A percentile compares a stretch with the other conserved stretches of the same genome.
Conservation (phyloP, 2,797 vertebrate species). For the Steatocranus sp. region DNA sequence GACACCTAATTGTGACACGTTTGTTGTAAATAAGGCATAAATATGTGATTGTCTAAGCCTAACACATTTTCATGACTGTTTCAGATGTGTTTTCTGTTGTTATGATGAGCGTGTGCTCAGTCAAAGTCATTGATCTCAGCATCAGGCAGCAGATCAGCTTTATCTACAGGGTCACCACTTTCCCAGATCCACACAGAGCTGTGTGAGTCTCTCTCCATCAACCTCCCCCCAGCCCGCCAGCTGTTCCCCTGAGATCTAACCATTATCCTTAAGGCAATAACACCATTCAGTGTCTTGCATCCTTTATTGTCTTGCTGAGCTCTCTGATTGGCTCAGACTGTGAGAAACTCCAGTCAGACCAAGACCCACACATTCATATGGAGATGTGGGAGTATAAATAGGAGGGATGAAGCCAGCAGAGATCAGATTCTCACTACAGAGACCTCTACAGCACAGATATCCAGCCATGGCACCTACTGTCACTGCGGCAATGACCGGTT, state of each 20-base stretch:
- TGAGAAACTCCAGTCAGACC: constrained; percentile 69
- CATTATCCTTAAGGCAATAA: constrained; percentile 54
- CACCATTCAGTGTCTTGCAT: constrained; percentile 45
- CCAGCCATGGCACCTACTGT: constrained; percentile 75
- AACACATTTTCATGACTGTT: not conserved
- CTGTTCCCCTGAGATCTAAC: constrained; percentile 55
- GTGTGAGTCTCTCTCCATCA: not conserved
- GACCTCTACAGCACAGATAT: constrained; percentile 62
- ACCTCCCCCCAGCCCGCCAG: constrained; percentile 33
- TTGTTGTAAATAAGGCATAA: not conserved
- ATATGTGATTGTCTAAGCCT: not conserved
- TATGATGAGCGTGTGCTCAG: constrained; percentile 25
- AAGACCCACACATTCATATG: constrained; percentile 80
- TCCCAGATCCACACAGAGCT: constrained; percentile 50
- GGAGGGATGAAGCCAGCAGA: constrained; percentile 51
- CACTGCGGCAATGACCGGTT: constrained; percentile 46
- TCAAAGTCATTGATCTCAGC: constrained; percentile 23
- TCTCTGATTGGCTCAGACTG: constrained; percentile 81
- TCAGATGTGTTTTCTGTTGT: not conserved
- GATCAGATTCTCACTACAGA: constrained; percentile 65
- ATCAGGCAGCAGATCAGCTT: constrained; percentile 38
- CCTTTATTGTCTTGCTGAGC: constrained; percentile 48
- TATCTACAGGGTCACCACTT: constrained; percentile 50
- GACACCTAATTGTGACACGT: not conserved
- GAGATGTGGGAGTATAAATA: constrained; percentile 84